These are phyloP conservation scores for Scolopax mira DNA, from an alignment of 2,113 vertebrate genomes.

Conservation along the genomic window DNA sequence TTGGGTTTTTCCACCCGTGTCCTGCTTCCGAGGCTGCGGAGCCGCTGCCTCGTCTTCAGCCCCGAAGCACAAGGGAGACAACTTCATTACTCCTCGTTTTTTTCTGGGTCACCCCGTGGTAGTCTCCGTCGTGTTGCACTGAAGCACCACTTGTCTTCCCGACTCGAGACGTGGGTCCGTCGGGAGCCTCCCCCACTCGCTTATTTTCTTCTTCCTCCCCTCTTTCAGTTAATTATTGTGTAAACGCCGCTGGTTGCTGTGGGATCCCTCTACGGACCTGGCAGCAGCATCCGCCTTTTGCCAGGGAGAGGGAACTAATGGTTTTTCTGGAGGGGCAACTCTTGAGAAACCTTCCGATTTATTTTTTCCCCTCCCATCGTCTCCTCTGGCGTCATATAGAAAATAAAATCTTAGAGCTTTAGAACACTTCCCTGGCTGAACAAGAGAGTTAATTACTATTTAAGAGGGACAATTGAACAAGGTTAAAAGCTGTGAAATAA, in stretches of 20 bases:
- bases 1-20: background rate
- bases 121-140: background rate
- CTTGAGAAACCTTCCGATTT: background rate
- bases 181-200: background rate
- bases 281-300: background rate
- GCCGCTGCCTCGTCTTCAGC: background rate
- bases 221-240: background rate
- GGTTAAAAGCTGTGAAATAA: conserved; percentile 61
- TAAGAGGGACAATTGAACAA: conserved; percentile 48
- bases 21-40: background rate
- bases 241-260: background rate
- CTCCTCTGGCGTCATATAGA: background rate
- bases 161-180: accelerated
- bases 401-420: conserved; percentile 56
- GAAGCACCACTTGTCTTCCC: background rate
- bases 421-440: conserved; percentile 3
- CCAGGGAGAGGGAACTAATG: background rate
- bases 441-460: conserved; percentile 61
- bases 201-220: background rate
- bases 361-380: background rate
- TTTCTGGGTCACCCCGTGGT: background rate
- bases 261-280: background rate
- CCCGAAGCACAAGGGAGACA: background rate
- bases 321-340: background rate
- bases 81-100: background rate